Evolutionary conservation across 2,113 vertebrate genomes (phyloP).

Genomic region (Dromaius novaehollandiae): DNA sequence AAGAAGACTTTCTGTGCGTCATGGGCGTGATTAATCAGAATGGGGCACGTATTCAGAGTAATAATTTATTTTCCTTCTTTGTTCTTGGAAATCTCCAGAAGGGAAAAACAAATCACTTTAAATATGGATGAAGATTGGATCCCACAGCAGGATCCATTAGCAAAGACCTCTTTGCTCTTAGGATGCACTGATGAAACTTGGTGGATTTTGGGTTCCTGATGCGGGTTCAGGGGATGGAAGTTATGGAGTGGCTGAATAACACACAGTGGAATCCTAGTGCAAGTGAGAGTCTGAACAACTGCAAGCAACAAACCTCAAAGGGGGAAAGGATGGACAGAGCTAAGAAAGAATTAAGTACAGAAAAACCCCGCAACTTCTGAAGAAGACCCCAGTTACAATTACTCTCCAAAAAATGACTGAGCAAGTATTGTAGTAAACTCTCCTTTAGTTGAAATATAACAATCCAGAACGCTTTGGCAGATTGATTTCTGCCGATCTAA

Average conservation of each 20-base stretch:
- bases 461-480: not conserved
- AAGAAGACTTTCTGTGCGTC: not conserved
- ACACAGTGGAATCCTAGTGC: not conserved
- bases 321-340: not conserved
- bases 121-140: not conserved
- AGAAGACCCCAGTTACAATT: not conserved
- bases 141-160: not conserved
- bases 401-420: not conserved
- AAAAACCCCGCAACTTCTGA: not conserved
- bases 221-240: not conserved
- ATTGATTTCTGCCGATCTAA: not conserved
- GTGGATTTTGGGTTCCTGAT: not conserved
- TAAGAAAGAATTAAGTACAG: not conserved
- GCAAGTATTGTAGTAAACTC: not conserved
- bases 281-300: not conserved
- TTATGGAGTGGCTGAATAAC: not conserved
- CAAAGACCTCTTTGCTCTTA: not conserved
- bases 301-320: not conserved
- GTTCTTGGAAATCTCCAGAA: slow-evolving; percentile 11
- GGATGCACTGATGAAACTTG: not conserved
- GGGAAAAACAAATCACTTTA: not conserved
- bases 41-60: not conserved
- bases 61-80: slow-evolving; percentile 12
- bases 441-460: not conserved
- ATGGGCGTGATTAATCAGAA: not conserved